These are phyloP conservation scores for Anolis sagrei DNA, from an alignment of 2,113 vertebrate species.

Conservation along the genomic window DNA sequence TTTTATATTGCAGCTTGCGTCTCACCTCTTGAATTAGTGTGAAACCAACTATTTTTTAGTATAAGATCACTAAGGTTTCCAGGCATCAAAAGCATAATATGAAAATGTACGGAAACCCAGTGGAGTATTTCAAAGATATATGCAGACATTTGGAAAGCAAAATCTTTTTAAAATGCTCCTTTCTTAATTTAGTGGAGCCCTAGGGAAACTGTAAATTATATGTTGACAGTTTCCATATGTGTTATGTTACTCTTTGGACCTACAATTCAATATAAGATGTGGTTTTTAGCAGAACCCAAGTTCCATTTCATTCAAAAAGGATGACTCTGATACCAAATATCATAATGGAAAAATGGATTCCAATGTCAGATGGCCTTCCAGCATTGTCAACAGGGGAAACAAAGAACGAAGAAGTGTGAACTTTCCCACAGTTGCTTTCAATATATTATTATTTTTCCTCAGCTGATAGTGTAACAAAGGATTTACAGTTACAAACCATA, in stretches of 20 bases:
- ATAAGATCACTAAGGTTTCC: constrained; percentile 39
- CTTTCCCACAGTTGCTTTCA: constrained; percentile 52
- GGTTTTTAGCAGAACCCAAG: constrained; percentile 60
- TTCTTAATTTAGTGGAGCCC: constrained; percentile 60
- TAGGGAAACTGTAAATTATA: constrained; percentile 59
- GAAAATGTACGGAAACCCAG: constrained; percentile 39
- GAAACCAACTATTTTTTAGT: constrained; percentile 54
- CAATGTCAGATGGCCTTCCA: constrained; percentile 52
- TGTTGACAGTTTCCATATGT: constrained; percentile 73
- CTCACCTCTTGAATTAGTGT: constrained; percentile 14
- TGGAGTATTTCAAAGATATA: constrained; percentile 42
- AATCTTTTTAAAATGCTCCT: constrained; percentile 40
- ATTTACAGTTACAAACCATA: constrained; percentile 22
- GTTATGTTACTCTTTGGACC: constrained; percentile 69
- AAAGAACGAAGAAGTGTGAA: constrained; percentile 44
- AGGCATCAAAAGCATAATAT: constrained; percentile 51
- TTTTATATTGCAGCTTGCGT: constrained; percentile 53
- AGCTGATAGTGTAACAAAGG: neutral
- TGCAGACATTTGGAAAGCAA: constrained; percentile 49
- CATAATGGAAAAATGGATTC: constrained; percentile 60
- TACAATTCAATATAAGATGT: constrained; percentile 61
- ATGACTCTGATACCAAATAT: constrained; percentile 61
- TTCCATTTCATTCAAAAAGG: constrained; percentile 62
- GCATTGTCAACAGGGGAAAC: constrained; percentile 34
- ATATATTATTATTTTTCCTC: constrained; percentile 22